Conservation (phyloP, 2,888 invertebrate genomes). For the Caenorhabditis afra region DNA sequence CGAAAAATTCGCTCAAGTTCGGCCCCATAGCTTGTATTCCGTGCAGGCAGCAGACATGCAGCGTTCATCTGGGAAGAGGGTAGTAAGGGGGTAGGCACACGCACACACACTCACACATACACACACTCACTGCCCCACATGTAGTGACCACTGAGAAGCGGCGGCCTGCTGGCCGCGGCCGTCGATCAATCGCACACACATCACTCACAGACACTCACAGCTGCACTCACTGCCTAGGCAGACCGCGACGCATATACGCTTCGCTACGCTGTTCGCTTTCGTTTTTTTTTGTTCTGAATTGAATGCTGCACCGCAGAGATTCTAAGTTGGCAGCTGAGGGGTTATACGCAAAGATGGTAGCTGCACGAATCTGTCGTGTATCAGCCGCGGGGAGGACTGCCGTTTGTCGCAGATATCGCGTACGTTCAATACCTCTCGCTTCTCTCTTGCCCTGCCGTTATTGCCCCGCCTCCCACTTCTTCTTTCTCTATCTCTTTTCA, state of each 20-base stretch:
- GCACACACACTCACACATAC: not conserved
- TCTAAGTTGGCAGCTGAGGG: conserved; percentile 19
- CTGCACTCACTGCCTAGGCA: conserved; percentile 14
- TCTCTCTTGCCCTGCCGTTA: conserved; percentile 31
- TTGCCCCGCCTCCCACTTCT: not conserved
- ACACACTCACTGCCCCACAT: not conserved
- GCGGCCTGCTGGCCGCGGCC: conserved; percentile 8
- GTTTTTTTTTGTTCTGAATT: too few species aligned
- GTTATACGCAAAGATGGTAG: not conserved
- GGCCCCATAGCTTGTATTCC: not conserved
- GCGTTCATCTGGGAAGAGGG: not conserved
- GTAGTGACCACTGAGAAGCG: conserved; percentile 16
- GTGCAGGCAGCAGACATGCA: not conserved
- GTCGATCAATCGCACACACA: conserved; percentile 23
- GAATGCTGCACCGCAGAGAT: conserved; percentile 39
- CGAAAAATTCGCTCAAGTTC: too few species aligned
- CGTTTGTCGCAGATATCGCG: not conserved
- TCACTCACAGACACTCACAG: conserved; percentile 31
- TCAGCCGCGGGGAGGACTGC: conserved; percentile 24
- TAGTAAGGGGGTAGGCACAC: not conserved
- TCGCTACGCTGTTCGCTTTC: not conserved
- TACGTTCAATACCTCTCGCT: conserved; percentile 46
- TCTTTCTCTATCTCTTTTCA: conserved; percentile 15
- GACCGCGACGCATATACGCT: not conserved
- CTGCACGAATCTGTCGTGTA: conserved; percentile 31